Base-by-base conservation (phyloP, 2,797 vertebrate genomes). In the Syngnathus acus region DNA sequence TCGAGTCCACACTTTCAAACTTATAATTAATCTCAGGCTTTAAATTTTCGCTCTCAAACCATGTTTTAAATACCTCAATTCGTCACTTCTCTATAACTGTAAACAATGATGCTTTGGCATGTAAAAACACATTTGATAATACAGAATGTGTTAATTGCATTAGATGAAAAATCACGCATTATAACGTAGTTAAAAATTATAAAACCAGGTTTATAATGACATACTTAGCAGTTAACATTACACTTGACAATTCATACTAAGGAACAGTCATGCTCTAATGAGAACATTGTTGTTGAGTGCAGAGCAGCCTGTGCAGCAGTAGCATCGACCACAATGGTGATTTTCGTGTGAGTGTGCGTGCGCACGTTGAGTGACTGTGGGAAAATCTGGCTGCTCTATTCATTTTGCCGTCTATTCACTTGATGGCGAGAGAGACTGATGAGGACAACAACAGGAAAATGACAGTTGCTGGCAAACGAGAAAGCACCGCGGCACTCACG, bases 301-400 rank as follows among this genome's bases (percentile, higher is more conserved):
- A 87, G 54, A 48, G 93, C 85, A 87, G 91, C 72, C 82, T 73
- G 75, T 87, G 84, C 91, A 92, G 92, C 80, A 32, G 75, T 82
- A 85, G 84, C 79, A 81, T 73, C 77, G 82, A 78, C 87, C 90
- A 98, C 95, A 98, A 97, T 97, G 90, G 92, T 91, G 93, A 62
- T 43, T 21, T 26, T 7, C 9, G 58, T 4, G 39, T 40, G 60
- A 94, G 95, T 95, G 95, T 95, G 92, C 95, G 93, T 91, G 93
- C 92, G 23, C 23, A 32, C 14, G 92, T 92, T 92, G 92, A 95
- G 94, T 96, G 95, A 97, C 95, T 99, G 97, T 99, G 97, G 97
- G 97, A 99, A 99, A 98, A 94, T 96, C 94, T 95, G 93, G 93
- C 93, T 94, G 92, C 88, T 92, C 96, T 94, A 98, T 99, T 99